Evolutionary conservation across 1,140 invertebrate genomes (phyloP).

Genomic region (Trichoplusia ni): DNA sequence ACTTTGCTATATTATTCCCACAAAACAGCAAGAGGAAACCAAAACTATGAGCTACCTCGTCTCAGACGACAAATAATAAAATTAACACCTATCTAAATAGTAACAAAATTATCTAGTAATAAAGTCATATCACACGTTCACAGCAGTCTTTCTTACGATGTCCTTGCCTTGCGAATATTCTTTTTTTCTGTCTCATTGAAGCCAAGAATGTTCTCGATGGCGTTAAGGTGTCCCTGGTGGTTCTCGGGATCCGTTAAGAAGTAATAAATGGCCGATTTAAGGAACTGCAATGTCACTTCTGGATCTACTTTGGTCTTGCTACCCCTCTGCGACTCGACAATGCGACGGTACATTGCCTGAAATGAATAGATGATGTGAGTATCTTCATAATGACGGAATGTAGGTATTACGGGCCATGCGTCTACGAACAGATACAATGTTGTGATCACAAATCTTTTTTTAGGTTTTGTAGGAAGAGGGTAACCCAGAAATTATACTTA

Average conservation of each 20-base stretch:
- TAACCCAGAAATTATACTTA: no score
- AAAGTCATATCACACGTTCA: slow-evolving; percentile 69
- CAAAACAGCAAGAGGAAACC: no score
- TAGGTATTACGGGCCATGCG: background rate
- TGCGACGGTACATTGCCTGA: slow-evolving; percentile 91
- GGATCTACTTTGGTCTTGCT: slow-evolving; percentile 88
- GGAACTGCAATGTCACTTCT: slow-evolving; percentile 92
- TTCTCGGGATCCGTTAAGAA: slow-evolving; percentile 94
- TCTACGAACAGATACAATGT: background rate
- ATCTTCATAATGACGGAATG: background rate
- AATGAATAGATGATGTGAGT: slow-evolving; percentile 47
- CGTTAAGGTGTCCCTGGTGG: slow-evolving; percentile 90
- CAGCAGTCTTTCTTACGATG: slow-evolving; percentile 67
- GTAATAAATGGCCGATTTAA: slow-evolving; percentile 95
- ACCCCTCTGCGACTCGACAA: slow-evolving; percentile 87
- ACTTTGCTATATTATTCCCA: background rate
- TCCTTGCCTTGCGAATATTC: slow-evolving; percentile 86
- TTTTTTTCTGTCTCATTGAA: slow-evolving; percentile 88
- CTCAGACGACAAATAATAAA: slow-evolving; percentile 55
- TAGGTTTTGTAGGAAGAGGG: background rate
- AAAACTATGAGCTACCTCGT: slow-evolving; percentile 40
- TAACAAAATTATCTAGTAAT: slow-evolving; percentile 50
- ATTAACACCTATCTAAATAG: slow-evolving; percentile 61
- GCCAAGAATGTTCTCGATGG: slow-evolving; percentile 93
- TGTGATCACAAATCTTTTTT: background rate